phyloP scores from a whole-genome alignment of 2,113 vertebrate species.

The Tenebrosternarchus preto region DNA sequence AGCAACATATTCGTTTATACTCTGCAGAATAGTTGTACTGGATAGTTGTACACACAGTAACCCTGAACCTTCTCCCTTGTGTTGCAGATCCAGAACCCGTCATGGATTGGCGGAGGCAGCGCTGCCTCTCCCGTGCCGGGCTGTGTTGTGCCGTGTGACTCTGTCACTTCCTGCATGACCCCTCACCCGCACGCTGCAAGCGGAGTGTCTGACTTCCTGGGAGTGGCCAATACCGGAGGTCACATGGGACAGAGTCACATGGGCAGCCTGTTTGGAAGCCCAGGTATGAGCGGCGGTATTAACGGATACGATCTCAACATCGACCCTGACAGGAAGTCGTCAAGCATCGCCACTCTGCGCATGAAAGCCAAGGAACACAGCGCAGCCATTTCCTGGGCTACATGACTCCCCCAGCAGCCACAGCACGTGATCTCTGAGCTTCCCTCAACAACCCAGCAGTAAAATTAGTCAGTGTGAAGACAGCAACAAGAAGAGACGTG shows the following conservation, averaged over 20 bases:
- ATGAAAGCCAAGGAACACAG: slow-evolving; percentile 99
- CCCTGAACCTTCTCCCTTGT: not conserved
- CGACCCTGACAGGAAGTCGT: slow-evolving; percentile 97
- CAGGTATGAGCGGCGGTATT: slow-evolving; percentile 84
- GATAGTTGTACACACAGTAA: not conserved
- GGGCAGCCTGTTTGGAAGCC: slow-evolving; percentile 87
- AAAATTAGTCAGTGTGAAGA: slow-evolving; percentile 29
- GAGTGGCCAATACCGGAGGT: slow-evolving; percentile 79
- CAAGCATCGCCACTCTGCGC: slow-evolving; percentile 93
- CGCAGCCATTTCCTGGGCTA: slow-evolving; percentile 98
- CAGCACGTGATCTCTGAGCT: slow-evolving; percentile 21
- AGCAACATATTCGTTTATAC: not conserved
- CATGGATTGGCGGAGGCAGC: slow-evolving; percentile 89
- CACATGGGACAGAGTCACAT: slow-evolving; percentile 95
- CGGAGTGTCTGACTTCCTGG: slow-evolving; percentile 90
- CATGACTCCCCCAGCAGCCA: slow-evolving; percentile 76
- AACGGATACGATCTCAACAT: slow-evolving; percentile 93
- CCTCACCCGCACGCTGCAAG: slow-evolving; percentile 89
- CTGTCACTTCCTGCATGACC: slow-evolving; percentile 93
- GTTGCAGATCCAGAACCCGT: slow-evolving; percentile 95
- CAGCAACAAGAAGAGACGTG: not conserved
- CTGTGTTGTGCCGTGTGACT: slow-evolving; percentile 94
- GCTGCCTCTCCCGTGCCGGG: slow-evolving; percentile 89
- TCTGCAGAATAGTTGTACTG: not conserved
- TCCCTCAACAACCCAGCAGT: slow-evolving; percentile 43